Evolutionary conservation across 2,888 invertebrate species (phyloP), one percentile per base, ranked within the genome.

Genomic region (Sphinx pinastri): DNA sequence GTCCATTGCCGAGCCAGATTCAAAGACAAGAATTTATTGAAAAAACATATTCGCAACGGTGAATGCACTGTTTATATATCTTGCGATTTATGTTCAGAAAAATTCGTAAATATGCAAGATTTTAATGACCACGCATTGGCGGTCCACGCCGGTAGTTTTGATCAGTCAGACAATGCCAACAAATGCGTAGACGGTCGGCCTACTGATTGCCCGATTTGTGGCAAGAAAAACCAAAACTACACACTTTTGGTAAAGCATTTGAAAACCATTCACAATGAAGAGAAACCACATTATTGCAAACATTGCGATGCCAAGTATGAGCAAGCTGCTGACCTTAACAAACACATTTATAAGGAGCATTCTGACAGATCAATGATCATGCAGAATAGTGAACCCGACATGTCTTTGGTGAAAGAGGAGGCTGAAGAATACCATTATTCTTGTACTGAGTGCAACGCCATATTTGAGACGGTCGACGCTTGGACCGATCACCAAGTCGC

Each of bases 391-490:
- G 89, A 90, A 71, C 89, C 90, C 0, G 92, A 94, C 73, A 90
- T 93, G 89, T 89, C 92, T 4, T 84, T 93, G 25, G 92, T 94
- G 7, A 94, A 94, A 77, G 92, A 94, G 79, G 93, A 94, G 78
- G 88, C 91, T 0, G 94, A 95, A 69, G 94, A 94, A 73, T 94
- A 94, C 71, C 93, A 95, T 72, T 95, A 95, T 76, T 95, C 95
- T 0, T 95, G 95, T 77, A 95, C 95, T 0, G 95, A 95, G 82
- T 95, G 95, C 79, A 95, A 95, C 72, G 94, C 94, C 14, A 94
- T 95, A 80, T 95, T 94, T 75, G 94, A 94, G 77, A 94, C 94
- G 31, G 91, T 94, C 0, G 93, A 93, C 71, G 95, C 95, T 59
- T 95, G 95, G 95, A 94, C 94, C 16, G 90, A 94, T 73, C 95